Evolutionary conservation across 1,140 invertebrate species (phyloP), one percentile per base, ranked within the genome.

Genomic region (Campodea augens): DNA sequence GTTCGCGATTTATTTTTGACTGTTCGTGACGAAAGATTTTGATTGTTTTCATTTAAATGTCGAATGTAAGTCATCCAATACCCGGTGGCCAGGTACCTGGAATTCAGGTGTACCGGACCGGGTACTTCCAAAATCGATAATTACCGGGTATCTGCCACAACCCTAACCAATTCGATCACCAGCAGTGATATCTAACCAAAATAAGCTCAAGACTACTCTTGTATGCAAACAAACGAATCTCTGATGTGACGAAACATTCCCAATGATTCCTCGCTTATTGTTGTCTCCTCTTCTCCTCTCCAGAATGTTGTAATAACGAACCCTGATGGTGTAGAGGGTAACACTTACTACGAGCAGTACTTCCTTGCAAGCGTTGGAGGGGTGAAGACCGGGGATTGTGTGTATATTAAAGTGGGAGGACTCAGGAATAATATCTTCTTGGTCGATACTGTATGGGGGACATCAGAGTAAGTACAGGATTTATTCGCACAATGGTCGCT

Each of bases 361-460:
- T 87, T 83, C 56, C 80, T 81, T 0, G 27, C 7, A 32, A 81
- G 78, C 54, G 77, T 75, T 27, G 83, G 85, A 21, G 69, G 79
- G 24, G 72, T 91, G 45, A 81, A 90, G 73, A 81, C 77, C 38
- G 91, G 90, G 12, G 92, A 97, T 64, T 92, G 81, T 65, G 87
- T 95, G 24, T 93, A 92, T 61, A 85, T 93, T 10, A 79, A 82
- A 25, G 85, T 79, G 15, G 81, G 88, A 57, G 76, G 78, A 41
- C 80, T 83, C 24, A 78, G 80, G 58, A 83, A 87, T 59, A 72
- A 85, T 44, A 84, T 98, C 46, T 82, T 87, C n/a, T 80, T 92
- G 63, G 80, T 98, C 51, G 88, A 96, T 62, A 77, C 79, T 47
- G 85, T 97, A 55, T 97, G 90, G 90, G 79, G 81, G 51, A 83